Conservation (phyloP, 64 coral and sea anemone species). For the Pocillopora damicornis region DNA sequence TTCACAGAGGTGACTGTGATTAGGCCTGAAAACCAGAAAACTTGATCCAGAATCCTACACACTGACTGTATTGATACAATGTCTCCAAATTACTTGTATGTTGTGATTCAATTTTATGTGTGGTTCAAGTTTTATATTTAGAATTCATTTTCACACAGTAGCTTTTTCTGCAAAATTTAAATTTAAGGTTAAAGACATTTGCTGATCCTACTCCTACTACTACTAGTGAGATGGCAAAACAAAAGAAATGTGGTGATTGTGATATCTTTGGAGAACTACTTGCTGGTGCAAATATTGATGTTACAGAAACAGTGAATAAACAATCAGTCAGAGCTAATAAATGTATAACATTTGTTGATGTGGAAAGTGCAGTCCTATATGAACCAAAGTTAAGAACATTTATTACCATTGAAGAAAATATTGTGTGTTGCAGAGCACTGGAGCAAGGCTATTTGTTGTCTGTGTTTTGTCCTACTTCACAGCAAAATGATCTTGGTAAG, state of each 20-base stretch:
- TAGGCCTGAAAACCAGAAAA: no score
- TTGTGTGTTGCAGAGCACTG: not conserved
- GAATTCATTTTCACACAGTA: no score
- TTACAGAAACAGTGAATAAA: not conserved
- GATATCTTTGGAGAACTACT: slow-evolving; percentile 31
- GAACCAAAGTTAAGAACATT: not conserved
- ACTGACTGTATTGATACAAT: no score
- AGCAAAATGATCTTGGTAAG: not conserved
- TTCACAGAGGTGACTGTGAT: no score
- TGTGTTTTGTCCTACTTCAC: not conserved
- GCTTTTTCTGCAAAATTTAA: not conserved
- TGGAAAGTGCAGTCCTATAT: slow-evolving; percentile 22
- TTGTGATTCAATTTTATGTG: no score
- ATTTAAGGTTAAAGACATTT: not conserved
- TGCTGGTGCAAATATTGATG: not conserved
- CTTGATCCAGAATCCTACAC: no score
- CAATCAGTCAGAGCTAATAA: not conserved
- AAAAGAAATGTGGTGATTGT: not conserved
- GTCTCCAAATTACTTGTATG: no score
- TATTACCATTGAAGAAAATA: not conserved
- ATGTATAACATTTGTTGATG: not conserved
- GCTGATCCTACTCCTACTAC: not conserved
- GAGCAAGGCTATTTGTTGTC: slow-evolving; percentile 7
- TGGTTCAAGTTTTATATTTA: no score
- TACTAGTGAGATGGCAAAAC: not conserved